Conservation (phyloP, 2,888 invertebrate species). For the Teleogryllus oceanicus region DNA sequence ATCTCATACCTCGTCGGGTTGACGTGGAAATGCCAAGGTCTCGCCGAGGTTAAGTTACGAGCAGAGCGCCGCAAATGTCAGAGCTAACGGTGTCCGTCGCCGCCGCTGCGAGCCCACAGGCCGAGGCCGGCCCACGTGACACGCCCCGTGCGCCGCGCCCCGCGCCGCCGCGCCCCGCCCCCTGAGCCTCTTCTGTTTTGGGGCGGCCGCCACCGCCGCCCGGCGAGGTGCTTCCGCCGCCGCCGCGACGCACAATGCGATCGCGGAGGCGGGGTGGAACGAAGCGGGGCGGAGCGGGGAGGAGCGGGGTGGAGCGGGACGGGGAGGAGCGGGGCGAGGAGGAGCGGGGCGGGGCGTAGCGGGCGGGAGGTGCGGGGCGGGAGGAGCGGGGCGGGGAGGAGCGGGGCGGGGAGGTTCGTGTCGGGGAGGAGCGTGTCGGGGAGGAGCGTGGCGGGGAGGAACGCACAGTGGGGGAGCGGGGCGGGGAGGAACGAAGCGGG, state of each 20-base stretch:
- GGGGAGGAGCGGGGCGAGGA: no score
- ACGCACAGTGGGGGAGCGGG: no score
- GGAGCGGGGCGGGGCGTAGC: no score
- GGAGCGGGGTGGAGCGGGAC: no score
- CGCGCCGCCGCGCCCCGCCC: neutral
- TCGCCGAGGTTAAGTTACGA: neutral
- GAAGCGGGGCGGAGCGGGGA: no score
- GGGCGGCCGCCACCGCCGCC: neutral
- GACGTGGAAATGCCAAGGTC: slow-evolving; percentile 18
- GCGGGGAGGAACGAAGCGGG: no score
- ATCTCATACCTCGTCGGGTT: neutral
- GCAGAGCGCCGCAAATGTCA: neutral
- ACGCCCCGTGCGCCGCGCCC: neutral
- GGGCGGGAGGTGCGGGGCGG: no score
- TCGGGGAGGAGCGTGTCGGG: no score
- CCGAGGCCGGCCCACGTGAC: neutral
- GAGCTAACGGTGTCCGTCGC: slow-evolving; percentile 8
- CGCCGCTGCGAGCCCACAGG: neutral
- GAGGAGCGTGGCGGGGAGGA: no score
- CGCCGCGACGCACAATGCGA: neutral
- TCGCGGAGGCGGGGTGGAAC: neutral
- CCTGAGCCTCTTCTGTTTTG: neutral
- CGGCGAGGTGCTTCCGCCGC: neutral
- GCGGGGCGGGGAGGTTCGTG: no score
- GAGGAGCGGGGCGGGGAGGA: no score